These are phyloP conservation scores for Lethocerus indicus DNA, from an alignment of 1,140 invertebrate species.

Conservation along the genomic window DNA sequence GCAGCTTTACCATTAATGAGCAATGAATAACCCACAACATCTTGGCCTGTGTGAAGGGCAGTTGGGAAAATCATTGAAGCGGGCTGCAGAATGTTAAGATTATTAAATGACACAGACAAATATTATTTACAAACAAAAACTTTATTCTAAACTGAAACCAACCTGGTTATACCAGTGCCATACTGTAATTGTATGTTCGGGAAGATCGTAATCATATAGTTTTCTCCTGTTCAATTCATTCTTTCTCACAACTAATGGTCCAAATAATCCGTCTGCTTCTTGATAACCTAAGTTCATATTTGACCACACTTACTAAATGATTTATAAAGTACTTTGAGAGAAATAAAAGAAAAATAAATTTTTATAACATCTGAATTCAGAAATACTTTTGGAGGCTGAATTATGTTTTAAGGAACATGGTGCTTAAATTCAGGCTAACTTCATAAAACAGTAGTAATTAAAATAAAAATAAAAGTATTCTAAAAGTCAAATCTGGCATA, in stretches of 20 bases:
- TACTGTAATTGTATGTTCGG: slow-evolving; percentile 27
- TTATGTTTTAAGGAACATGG: too few relatives aligned
- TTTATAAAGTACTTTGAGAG: too few relatives aligned
- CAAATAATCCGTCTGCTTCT: slow-evolving; percentile 33
- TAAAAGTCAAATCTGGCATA: too few relatives aligned
- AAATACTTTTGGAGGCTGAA: too few relatives aligned
- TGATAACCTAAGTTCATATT: slow-evolving; percentile 25
- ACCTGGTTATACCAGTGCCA: slow-evolving; percentile 19
- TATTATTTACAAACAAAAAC: neutral
- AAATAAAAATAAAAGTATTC: too few relatives aligned
- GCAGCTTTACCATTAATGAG: slow-evolving; percentile 28
- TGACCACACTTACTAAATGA: too few relatives aligned
- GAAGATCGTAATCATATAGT: slow-evolving; percentile 31
- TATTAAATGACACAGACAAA: neutral
- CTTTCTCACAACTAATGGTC: slow-evolving; percentile 31
- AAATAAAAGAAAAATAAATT: too few relatives aligned
- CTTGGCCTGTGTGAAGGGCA: slow-evolving; percentile 11
- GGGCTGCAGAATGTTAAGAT: neutral
- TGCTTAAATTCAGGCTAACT: too few relatives aligned
- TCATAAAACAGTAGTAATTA: too few relatives aligned
- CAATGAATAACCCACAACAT: slow-evolving; percentile 13
- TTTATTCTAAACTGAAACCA: neutral
- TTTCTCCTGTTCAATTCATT: slow-evolving; percentile 22
- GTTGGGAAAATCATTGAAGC: slow-evolving; percentile 10
- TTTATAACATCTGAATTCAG: too few relatives aligned